Evolutionary conservation across 2,113 vertebrate genomes (phyloP), one percentile per base, ranked within the genome.

Genomic region (Sula dactylatra): DNA sequence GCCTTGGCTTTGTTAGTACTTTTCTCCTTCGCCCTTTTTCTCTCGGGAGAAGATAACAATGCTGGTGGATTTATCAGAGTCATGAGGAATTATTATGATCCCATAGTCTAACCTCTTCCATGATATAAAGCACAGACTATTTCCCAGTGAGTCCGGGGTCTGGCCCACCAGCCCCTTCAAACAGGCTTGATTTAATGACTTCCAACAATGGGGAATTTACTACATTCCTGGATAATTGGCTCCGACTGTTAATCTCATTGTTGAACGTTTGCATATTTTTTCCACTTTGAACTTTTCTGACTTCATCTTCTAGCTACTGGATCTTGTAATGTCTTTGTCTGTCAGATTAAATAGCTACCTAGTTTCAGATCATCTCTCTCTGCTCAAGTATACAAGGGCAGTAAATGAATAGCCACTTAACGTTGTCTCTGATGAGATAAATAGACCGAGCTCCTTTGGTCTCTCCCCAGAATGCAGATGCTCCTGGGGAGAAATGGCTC

Each of bases 391-490:
- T 88, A 91, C 94, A 94, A 93, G 81, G 70, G 73, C 65, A 76
- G 62, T 94, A 95, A 96, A 97, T 96, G 91, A 97, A 91, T 82
- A 90, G 72, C 54, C 78, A 80, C 77, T 95, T 93, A 93, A 88
- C 7, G 1, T 77, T 79, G 59, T 80, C 71, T 93, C 86, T 80
- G 50, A 78, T 71, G 84, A 90, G 82, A 77, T 94, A 86, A 95
- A 94, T 81, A 88, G 81, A 64, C 36, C 1, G 10, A 40, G 42
- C 50, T 94, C 38, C 56, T 77, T 87, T 61, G 70, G 73, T 76
- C 62, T 93, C 81, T 94, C 61, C 11, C 65, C 84, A 81, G 91
- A 90, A 95, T 72, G 70, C 64, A 69, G 69, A 82, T 82, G 66
- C 21, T 94, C 32, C 36, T 13, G 22, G 72, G 54, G 56, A 95